Percentiles rank a stretch among this genome's conserved stretches.
Evolutionary conservation across 2,888 invertebrate genomes (phyloP).

Genomic region (Chymomyza amoena): DNA sequence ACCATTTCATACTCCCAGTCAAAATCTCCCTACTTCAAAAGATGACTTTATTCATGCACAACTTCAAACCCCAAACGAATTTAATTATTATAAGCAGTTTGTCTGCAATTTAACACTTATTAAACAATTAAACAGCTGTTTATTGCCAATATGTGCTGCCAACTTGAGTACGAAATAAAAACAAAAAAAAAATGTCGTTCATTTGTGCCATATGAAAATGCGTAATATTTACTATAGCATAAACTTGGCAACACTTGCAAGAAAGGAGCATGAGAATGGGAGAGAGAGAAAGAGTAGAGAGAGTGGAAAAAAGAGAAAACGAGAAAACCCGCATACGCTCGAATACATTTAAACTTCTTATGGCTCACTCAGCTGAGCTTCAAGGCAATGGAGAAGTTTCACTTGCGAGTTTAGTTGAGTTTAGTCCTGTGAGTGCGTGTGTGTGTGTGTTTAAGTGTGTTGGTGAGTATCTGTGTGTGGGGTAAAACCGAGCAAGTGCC

Average conservation of each 20-base stretch:
- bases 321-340: constrained; percentile 20
- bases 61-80: too few relatives aligned
- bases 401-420: constrained; percentile 44
- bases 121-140: not conserved
- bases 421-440: constrained; percentile 7
- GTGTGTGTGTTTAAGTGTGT: not conserved
- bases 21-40: too few relatives aligned
- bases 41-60: too few relatives aligned
- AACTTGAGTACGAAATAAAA: too few relatives aligned
- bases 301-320: not conserved
- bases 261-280: constrained; percentile 9
- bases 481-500: constrained; percentile 29
- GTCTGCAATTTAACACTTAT: too few relatives aligned
- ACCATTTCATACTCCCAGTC: too few relatives aligned
- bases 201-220: not conserved
- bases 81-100: too few relatives aligned
- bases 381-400: constrained; percentile 39
- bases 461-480: not conserved
- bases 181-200: not conserved
- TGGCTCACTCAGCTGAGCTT: constrained; percentile 31
- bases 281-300: not conserved
- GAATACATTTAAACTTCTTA: constrained; percentile 69
- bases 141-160: not conserved
- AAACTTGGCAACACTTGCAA: not conserved
- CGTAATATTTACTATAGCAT: not conserved